Evolutionary conservation across 2,888 invertebrate species (phyloP).

Genomic region (Unio pictorum): DNA sequence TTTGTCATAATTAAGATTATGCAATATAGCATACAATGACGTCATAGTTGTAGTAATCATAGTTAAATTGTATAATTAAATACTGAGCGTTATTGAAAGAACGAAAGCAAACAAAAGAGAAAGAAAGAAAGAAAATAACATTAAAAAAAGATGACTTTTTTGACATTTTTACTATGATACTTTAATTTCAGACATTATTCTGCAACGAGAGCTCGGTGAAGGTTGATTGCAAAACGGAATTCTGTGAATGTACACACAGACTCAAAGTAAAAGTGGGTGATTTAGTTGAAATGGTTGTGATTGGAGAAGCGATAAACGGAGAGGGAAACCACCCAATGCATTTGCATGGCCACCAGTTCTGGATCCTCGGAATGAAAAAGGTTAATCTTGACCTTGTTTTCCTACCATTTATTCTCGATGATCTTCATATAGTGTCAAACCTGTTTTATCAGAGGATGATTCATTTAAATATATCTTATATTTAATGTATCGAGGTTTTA

Average conservation of each 20-base stretch:
- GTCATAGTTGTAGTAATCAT: too few species aligned
- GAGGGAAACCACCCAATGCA: constrained; percentile 56
- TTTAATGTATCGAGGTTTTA: too few species aligned
- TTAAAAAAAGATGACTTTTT: neutral
- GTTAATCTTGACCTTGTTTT: constrained; percentile 15
- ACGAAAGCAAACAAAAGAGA: neutral
- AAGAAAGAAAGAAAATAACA: neutral
- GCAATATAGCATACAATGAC: too few species aligned
- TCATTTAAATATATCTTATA: too few species aligned
- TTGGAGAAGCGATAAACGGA: constrained; percentile 81
- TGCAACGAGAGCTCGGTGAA: constrained; percentile 71
- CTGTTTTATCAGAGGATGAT: too few species aligned
- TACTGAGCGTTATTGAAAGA: too few species aligned
- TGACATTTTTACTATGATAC: neutral
- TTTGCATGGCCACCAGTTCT: constrained; percentile 57
- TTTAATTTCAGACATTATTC: constrained; percentile 26
- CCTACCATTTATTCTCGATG: too few species aligned
- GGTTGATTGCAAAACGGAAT: constrained; percentile 79
- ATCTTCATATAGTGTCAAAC: too few species aligned
- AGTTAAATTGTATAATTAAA: too few species aligned
- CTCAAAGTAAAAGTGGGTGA: constrained; percentile 83
- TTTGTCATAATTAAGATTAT: too few species aligned
- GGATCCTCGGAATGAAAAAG: constrained; percentile 51
- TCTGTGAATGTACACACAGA: constrained; percentile 88
- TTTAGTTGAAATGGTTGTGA: constrained; percentile 86